Conservation (phyloP, 2,797 vertebrate genomes). For the Danio jaintianensis region DNA sequence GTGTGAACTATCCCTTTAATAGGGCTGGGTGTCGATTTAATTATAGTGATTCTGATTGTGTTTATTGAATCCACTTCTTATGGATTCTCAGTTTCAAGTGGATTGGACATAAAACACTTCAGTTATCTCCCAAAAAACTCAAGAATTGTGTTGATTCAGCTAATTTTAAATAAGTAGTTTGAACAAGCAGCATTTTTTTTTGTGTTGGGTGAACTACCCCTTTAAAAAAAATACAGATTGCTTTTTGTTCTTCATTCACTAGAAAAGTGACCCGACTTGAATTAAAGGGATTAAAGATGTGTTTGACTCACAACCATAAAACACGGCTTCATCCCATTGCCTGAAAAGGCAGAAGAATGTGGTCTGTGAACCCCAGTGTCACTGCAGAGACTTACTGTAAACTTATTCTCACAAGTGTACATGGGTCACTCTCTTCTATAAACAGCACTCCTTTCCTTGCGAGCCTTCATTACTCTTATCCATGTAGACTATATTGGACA, state of each 20-base stretch:
- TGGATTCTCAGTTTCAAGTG: too few species aligned
- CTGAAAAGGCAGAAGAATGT: constrained; percentile 82
- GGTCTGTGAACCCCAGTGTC: constrained; percentile 64
- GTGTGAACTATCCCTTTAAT: too few species aligned
- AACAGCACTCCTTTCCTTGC: constrained; percentile 63
- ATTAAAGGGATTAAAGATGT: constrained; percentile 29
- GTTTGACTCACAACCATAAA: constrained; percentile 61
- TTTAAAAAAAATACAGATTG: too few species aligned
- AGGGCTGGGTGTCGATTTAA: too few species aligned
- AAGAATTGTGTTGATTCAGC: too few species aligned
- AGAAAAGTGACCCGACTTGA: not conserved
- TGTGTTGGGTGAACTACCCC: too few species aligned
- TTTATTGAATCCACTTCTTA: too few species aligned
- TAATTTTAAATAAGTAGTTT: too few species aligned
- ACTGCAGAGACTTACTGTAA: constrained; percentile 70
- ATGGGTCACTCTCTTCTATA: constrained; percentile 69
- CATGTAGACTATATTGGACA: constrained; percentile 43
- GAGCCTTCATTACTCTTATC: constrained; percentile 47
- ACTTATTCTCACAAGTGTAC: constrained; percentile 68
- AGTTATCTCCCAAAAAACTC: too few species aligned
- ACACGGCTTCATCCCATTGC: constrained; percentile 66
- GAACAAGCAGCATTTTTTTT: too few species aligned
- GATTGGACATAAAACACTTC: too few species aligned
- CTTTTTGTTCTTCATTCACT: not conserved
- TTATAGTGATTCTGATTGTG: too few species aligned